Conservation (phyloP, 2,113 vertebrate genomes). For the Psophia crepitans region DNA sequence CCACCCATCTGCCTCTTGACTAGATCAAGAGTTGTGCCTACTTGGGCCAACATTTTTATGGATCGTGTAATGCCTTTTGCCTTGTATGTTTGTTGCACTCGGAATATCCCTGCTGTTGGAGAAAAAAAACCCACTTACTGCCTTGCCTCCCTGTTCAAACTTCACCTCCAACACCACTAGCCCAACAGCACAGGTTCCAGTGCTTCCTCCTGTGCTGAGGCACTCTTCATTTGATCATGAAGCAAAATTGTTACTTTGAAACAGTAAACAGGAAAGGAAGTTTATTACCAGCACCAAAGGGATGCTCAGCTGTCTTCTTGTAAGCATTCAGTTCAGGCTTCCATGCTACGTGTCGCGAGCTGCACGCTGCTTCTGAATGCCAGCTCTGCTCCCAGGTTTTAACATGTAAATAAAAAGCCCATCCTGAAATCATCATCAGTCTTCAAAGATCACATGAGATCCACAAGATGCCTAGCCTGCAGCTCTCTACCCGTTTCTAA, state of each 20-base stretch:
- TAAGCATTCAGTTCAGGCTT: not conserved
- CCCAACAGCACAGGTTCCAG: not conserved
- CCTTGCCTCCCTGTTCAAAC: not conserved
- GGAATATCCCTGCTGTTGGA: not conserved
- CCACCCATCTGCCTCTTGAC: not conserved
- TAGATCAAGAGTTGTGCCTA: not conserved
- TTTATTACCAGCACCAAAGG: not conserved
- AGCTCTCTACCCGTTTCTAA: not conserved
- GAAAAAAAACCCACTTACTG: not conserved
- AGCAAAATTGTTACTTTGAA: not conserved
- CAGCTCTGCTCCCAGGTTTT: not conserved
- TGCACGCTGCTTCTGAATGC: not conserved
- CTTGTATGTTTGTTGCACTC: not conserved
- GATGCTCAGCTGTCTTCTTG: not conserved
- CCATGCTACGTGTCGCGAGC: not conserved
- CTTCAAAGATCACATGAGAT: not conserved
- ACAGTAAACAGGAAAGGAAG: not conserved
- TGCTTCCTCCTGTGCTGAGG: not conserved
- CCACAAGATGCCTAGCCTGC: not conserved
- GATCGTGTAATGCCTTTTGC: not conserved
- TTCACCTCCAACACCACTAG: not conserved
- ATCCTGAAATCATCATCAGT: not conserved
- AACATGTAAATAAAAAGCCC: not conserved
- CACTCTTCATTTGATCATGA: not conserved
- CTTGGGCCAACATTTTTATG: not conserved